These are phyloP conservation scores for Anthoptus insignis DNA, from an alignment of 2,888 invertebrate genomes.

Conservation along the genomic window DNA sequence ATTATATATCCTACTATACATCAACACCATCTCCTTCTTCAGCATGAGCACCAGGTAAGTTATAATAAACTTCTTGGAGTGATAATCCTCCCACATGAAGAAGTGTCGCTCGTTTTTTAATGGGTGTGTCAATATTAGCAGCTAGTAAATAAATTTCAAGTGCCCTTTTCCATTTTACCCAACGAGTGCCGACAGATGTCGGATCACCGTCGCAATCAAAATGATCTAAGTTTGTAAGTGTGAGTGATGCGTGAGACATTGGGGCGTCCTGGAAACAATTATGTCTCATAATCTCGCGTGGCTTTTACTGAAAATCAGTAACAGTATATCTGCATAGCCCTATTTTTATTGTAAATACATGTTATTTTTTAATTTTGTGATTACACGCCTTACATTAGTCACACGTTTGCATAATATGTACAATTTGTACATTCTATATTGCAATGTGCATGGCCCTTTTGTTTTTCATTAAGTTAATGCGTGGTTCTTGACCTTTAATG, in stretches of 20 bases:
- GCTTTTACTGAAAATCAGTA: background rate
- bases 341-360: background rate
- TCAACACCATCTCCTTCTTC: background rate
- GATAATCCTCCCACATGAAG: constrained; percentile 28
- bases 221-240: constrained; percentile 4
- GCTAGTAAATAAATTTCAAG: constrained; percentile 37
- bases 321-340: background rate
- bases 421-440: background rate
- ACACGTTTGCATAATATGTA: background rate
- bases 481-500: background rate
- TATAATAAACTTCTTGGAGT: constrained; percentile 33
- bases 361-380: background rate
- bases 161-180: constrained; percentile 35
- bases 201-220: constrained; percentile 38
- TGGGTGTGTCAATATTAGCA: constrained; percentile 15
- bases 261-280: background rate
- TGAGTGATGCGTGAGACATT: background rate
- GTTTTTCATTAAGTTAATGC: background rate
- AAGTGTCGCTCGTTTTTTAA: constrained; percentile 21
- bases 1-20: constrained; percentile 15
- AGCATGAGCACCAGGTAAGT: constrained; percentile 26
- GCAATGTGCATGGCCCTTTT: background rate
- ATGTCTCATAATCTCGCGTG: too few relatives aligned
- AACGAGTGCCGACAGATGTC: constrained; percentile 27
- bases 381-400: background rate